Conservation (phyloP, 2,113 vertebrate species). For the Serilophus lunatus region DNA sequence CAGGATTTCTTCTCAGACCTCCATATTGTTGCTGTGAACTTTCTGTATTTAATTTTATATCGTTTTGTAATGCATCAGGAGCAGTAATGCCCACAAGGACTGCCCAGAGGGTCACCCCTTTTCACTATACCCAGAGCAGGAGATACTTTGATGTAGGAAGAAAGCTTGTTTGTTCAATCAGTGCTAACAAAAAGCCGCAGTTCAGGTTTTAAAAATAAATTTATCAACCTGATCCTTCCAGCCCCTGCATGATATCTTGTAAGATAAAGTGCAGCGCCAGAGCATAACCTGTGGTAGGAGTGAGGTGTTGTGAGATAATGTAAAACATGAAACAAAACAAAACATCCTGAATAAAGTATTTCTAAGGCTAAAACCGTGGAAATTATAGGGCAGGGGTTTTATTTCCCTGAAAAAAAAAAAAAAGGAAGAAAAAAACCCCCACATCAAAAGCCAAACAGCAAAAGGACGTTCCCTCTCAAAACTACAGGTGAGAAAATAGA, state of each 20-base stretch:
- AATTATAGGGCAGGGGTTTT: neutral
- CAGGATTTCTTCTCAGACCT: conserved; percentile 37
- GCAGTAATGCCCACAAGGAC: conserved; percentile 4
- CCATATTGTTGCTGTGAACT: conserved; percentile 19
- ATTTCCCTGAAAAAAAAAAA: neutral
- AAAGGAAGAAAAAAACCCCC: too few relatives aligned
- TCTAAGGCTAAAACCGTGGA: neutral
- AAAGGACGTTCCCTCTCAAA: neutral
- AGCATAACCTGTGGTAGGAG: neutral
- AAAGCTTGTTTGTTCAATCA: conserved; percentile 66
- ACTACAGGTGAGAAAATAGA: neutral
- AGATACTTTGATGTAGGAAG: conserved; percentile 55
- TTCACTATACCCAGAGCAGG: conserved; percentile 36
- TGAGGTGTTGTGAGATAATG: neutral
- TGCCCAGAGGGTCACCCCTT: conserved; percentile 54
- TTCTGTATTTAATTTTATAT: conserved; percentile 43
- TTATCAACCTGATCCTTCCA: conserved; percentile 24
- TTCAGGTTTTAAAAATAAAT: conserved; percentile 52
- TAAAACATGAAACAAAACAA: conserved; percentile 40
- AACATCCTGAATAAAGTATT: neutral
- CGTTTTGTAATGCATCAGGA: conserved; percentile 22
- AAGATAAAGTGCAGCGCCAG: neutral
- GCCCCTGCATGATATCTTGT: neutral
- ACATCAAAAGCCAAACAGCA: neutral
- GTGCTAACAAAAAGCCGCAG: conserved; percentile 32